Conservation (phyloP, 2,113 vertebrate genomes). For the Oryzias curvinotus region DNA sequence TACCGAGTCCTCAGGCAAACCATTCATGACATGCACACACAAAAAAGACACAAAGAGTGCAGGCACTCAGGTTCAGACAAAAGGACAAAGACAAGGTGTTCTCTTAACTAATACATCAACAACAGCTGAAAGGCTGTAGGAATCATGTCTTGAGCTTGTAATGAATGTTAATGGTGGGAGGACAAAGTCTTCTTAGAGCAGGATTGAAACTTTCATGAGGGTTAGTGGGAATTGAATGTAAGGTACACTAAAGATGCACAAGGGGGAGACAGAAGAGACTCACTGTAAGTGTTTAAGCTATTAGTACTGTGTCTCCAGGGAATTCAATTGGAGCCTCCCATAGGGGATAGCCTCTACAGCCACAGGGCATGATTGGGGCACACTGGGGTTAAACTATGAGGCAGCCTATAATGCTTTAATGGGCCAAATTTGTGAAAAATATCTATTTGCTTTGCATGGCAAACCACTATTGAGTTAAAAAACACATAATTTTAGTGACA, state of each 20-base stretch:
- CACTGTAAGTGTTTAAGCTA: slow-evolving; percentile 61
- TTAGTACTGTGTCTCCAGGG: slow-evolving; percentile 53
- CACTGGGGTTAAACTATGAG: slow-evolving; percentile 65
- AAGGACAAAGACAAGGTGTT: slow-evolving; percentile 33
- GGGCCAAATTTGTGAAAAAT: slow-evolving; percentile 53
- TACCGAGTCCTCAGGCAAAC: slow-evolving; percentile 72
- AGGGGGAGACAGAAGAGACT: slow-evolving; percentile 41
- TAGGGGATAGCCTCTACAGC: slow-evolving; percentile 62
- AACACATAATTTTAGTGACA: slow-evolving; percentile 65
- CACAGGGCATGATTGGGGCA: slow-evolving; percentile 59
- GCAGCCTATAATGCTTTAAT: slow-evolving; percentile 56
- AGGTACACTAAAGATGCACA: slow-evolving; percentile 41
- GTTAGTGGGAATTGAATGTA: slow-evolving; percentile 44
- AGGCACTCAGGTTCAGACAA: slow-evolving; percentile 44
- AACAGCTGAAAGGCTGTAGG: slow-evolving; percentile 23
- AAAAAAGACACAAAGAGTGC: slow-evolving; percentile 34
- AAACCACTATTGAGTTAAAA: slow-evolving; percentile 22
- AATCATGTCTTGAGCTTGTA: slow-evolving; percentile 34
- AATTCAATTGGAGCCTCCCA: slow-evolving; percentile 67
- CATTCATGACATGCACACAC: slow-evolving; percentile 57
- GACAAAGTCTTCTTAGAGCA: slow-evolving; percentile 32
- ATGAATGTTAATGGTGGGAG: slow-evolving; percentile 43
- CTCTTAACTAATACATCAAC: slow-evolving; percentile 26
- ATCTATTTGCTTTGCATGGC: slow-evolving; percentile 41
- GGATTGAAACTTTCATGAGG: slow-evolving; percentile 60